Conservation (phyloP, 2,113 vertebrate genomes). For the Mormyrus lacerda region DNA sequence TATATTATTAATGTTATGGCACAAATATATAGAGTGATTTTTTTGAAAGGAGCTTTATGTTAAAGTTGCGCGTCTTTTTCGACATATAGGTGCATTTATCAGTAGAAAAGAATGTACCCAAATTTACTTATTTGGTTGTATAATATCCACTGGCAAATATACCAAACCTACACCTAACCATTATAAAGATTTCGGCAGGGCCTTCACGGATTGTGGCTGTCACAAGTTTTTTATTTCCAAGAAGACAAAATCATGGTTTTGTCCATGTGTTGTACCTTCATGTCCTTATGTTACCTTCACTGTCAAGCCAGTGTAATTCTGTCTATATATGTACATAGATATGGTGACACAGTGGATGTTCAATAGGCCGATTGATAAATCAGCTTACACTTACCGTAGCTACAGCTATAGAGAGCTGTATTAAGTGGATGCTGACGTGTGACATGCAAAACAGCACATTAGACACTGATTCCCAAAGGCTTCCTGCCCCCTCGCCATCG, state of each 20-base stretch:
- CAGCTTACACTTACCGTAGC: not conserved
- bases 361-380: not conserved
- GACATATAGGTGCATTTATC: not conserved
- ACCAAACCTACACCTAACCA: not conserved
- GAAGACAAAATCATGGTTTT: not conserved
- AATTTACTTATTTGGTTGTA: not conserved
- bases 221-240: not conserved
- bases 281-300: not conserved
- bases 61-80: not conserved
- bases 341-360: not conserved
- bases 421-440: not conserved
- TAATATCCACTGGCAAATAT: not conserved
- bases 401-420: not conserved
- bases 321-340: not conserved
- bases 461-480: conserved; percentile 34
- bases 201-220: not conserved
- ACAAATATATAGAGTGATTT: not conserved
- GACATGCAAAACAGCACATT: conserved; percentile 28
- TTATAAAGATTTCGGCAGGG: not conserved
- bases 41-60: not conserved
- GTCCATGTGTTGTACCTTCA: not conserved
- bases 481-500: not conserved
- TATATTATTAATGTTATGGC: not conserved
- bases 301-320: not conserved
- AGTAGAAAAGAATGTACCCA: not conserved